These are phyloP conservation scores for Mustelus asterias DNA, from an alignment of 2,113 vertebrate genomes.

Conservation along the genomic window DNA sequence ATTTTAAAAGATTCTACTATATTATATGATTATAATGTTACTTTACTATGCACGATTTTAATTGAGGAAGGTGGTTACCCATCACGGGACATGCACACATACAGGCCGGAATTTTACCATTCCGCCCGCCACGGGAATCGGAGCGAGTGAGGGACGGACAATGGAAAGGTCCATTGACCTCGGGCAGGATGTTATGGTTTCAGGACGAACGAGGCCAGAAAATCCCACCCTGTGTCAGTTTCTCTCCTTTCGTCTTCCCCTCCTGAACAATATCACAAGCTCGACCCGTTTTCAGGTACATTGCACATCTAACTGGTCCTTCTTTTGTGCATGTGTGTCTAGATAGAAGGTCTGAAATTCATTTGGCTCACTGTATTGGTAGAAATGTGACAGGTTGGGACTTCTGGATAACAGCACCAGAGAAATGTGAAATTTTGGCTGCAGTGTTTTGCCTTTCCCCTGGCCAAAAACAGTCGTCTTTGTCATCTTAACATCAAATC, in stretches of 20 bases:
- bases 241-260: background rate
- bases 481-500: background rate
- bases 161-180: no score
- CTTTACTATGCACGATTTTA: background rate
- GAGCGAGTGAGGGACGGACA: no score
- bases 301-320: background rate
- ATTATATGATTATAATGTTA: background rate
- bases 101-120: no score
- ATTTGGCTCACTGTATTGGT: no score
- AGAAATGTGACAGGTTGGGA: background rate
- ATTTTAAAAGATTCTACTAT: background rate
- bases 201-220: no score
- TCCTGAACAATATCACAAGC: background rate
- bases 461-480: background rate
- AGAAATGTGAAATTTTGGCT: background rate
- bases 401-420: background rate
- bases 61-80: background rate
- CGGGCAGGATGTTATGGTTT: no score
- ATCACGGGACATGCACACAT: background rate
- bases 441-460: background rate
- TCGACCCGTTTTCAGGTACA: background rate
- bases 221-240: background rate
- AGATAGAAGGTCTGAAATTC: background rate
- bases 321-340: background rate
- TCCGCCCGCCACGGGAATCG: no score